phyloP scores from a whole-genome alignment of 64 coral and sea anemone genomes.

The Acropora tenuis region DNA sequence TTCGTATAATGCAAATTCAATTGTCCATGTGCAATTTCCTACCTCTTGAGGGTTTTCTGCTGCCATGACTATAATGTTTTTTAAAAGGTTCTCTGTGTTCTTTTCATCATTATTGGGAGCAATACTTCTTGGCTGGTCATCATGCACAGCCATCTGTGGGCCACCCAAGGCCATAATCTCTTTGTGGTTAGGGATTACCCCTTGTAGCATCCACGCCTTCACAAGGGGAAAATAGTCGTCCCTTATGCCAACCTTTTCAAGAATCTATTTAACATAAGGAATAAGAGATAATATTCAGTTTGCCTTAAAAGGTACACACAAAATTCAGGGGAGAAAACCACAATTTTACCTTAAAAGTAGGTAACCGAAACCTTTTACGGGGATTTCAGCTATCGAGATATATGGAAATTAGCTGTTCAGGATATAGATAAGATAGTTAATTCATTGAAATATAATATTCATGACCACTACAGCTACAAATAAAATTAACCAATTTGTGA shows the following conservation, averaged over 20 bases:
- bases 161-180: not conserved
- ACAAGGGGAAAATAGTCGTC: not conserved
- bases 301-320: not conserved
- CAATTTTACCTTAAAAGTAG: too few species aligned
- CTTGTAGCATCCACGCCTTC: not conserved
- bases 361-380: too few species aligned
- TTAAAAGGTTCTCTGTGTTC: not conserved
- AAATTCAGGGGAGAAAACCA: not conserved
- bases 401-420: too few species aligned
- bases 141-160: not conserved
- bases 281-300: not conserved
- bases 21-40: not conserved
- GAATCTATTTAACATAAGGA: not conserved
- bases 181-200: not conserved
- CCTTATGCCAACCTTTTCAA: not conserved
- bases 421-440: not conserved
- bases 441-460: not conserved
- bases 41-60: constrained; percentile 1
- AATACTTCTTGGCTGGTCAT: constrained; percentile 4
- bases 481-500: not conserved
- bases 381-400: too few species aligned
- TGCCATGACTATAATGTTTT: not conserved
- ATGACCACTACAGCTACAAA: too few species aligned
- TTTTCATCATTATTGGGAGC: not conserved
- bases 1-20: not conserved